Percentiles rank a stretch among this genome's conserved stretches.
These are phyloP conservation scores for Zosterops pallidus DNA, from an alignment of 2,113 vertebrate genomes.

Conservation along the genomic window DNA sequence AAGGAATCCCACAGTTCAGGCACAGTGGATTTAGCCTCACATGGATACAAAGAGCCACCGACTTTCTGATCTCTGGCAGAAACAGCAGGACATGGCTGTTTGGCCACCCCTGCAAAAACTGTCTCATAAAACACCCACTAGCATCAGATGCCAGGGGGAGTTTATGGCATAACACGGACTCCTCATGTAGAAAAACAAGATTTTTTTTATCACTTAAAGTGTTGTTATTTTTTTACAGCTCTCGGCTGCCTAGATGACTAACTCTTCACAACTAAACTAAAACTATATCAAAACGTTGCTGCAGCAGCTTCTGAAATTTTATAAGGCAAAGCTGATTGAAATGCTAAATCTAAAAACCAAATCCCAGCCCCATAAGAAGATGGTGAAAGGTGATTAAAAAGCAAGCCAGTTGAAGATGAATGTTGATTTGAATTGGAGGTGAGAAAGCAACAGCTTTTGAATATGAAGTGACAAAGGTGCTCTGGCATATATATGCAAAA, in stretches of 20 bases:
- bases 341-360: neutral
- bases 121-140: slow-evolving; percentile 20
- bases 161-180: neutral
- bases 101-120: neutral
- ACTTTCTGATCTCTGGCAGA: neutral
- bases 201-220: slow-evolving; percentile 15
- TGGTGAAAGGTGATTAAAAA: slow-evolving; percentile 11
- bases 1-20: neutral
- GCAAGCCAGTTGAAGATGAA: neutral
- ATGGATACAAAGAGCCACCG: neutral
- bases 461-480: neutral
- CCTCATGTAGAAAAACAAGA: neutral
- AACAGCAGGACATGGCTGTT: neutral
- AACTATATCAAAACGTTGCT: slow-evolving; percentile 38
- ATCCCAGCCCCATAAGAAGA: neutral
- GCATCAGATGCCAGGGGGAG: neutral
- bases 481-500: neutral
- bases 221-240: slow-evolving; percentile 40
- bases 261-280: slow-evolving; percentile 33
- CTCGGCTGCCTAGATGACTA: slow-evolving; percentile 45
- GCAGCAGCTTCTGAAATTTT: slow-evolving; percentile 39
- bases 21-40: neutral
- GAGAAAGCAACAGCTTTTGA: slow-evolving; percentile 13
- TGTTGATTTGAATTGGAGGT: neutral
- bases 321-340: slow-evolving; percentile 29